A percentile compares a stretch with the other conserved stretches of the same genome.
These are phyloP conservation scores for Zoanthus sociatus DNA, from an alignment of 92 coral and sea anemone genomes.

Conservation along the genomic window DNA sequence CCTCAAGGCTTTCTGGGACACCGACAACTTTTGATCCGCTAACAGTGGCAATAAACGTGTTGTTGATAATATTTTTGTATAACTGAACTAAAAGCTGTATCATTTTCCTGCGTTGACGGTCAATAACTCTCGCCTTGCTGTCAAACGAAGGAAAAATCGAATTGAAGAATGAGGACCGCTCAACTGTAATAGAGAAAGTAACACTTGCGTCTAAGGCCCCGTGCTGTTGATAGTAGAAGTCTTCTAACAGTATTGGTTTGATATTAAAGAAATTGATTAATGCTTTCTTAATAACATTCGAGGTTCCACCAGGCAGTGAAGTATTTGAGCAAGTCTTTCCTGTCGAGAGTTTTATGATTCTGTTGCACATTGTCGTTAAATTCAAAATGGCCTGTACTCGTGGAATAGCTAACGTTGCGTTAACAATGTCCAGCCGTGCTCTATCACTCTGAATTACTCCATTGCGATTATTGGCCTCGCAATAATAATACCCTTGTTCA, in stretches of 20 bases:
- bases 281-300: constrained; percentile 2
- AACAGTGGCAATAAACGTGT: neutral
- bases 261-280: constrained; percentile 1
- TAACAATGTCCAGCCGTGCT: constrained; percentile 51
- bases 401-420: constrained; percentile 48
- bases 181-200: constrained; percentile 18
- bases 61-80: constrained; percentile 25
- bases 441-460: constrained; percentile 44
- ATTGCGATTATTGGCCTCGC: constrained; percentile 51
- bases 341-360: neutral
- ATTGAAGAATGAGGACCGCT: constrained; percentile 1
- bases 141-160: constrained; percentile 30
- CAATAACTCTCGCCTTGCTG: constrained; percentile 37
- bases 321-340: neutral
- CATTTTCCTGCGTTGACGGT: constrained; percentile 35
- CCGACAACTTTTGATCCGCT: constrained; percentile 19
- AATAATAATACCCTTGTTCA: constrained; percentile 52
- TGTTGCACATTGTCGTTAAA: constrained; percentile 3
- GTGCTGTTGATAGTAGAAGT: constrained; percentile 25
- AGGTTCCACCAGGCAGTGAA: constrained; percentile 4
- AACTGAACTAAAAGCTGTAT: neutral
- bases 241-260: neutral
- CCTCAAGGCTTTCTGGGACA: constrained; percentile 40
- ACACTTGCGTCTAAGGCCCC: constrained; percentile 3
- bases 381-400: constrained; percentile 26